These are phyloP conservation scores for Corythaixoides concolor DNA, from an alignment of 2,113 vertebrate species.

Conservation along the genomic window DNA sequence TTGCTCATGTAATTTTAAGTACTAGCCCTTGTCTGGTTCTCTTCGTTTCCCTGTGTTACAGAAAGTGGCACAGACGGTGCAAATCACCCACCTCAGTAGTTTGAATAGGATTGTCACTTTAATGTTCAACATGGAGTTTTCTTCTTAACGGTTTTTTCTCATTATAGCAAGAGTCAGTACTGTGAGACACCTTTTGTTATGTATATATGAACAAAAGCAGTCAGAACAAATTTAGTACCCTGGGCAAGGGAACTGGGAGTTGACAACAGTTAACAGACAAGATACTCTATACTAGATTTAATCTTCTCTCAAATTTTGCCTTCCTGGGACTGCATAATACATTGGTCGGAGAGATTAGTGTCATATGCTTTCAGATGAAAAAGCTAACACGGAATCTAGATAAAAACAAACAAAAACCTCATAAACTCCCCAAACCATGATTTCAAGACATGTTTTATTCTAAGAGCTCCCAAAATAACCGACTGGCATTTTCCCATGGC, in stretches of 20 bases:
- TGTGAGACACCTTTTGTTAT: slow-evolving; percentile 51
- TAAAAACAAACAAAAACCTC: not conserved
- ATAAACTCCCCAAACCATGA: not conserved
- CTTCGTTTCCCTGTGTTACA: not conserved
- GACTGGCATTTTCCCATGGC: not conserved
- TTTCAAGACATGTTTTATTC: not conserved
- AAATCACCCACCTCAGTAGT: not conserved
- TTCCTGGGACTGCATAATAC: not conserved
- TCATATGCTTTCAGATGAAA: not conserved
- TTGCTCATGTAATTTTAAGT: slow-evolving; percentile 38
- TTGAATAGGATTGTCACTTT: slow-evolving; percentile 47
- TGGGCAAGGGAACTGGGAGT: slow-evolving; percentile 4
- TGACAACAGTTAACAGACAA: slow-evolving; percentile 36
- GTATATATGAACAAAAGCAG: slow-evolving; percentile 57
- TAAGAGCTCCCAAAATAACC: not conserved
- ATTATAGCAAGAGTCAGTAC: slow-evolving; percentile 32
- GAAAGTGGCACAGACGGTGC: not conserved
- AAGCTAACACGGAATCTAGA: not conserved
- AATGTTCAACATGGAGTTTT: slow-evolving; percentile 43
- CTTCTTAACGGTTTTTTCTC: not conserved
- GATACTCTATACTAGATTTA: not conserved
- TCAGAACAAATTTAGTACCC: slow-evolving; percentile 48
- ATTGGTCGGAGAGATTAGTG: not conserved
- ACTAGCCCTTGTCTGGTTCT: slow-evolving; percentile 7
- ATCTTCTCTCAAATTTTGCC: not conserved